Percentiles rank a stretch among this genome's conserved stretches.
These are phyloP conservation scores for Caenorhabditis imperialis DNA, from an alignment of 2,888 invertebrate species.

Conservation along the genomic window DNA sequence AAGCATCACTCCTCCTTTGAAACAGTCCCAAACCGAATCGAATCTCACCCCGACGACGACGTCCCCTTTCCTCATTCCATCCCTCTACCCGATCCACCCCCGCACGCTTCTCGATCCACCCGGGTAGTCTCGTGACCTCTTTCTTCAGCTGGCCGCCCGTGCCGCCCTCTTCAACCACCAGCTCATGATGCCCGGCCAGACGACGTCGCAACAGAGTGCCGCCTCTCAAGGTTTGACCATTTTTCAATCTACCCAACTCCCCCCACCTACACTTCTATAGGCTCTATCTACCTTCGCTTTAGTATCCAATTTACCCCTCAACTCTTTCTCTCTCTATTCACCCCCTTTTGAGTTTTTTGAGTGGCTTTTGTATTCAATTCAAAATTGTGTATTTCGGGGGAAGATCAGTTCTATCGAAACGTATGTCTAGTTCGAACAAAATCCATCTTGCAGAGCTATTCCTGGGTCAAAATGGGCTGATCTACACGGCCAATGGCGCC, in stretches of 20 bases:
- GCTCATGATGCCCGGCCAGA: constrained; percentile 19
- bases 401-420: neutral
- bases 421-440: neutral
- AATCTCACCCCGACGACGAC: no score
- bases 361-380: no score
- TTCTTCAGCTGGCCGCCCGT: constrained; percentile 45
- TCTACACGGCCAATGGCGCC: constrained; percentile 26
- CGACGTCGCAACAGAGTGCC: constrained; percentile 13
- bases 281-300: no score
- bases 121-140: constrained; percentile 27
- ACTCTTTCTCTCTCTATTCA: constrained; percentile 19
- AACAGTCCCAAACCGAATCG: no score
- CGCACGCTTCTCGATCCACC: constrained; percentile 19
- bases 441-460: constrained; percentile 27
- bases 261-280: no score
- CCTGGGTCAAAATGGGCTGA: constrained; percentile 51
- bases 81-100: constrained; percentile 7
- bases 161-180: constrained; percentile 42
- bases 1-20: no score
- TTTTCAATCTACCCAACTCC: neutral
- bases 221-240: constrained; percentile 17
- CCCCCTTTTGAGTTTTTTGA: neutral
- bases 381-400: no score
- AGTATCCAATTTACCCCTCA: neutral
- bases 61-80: neutral